Percentiles rank a stretch among this genome's conserved stretches.
phyloP scores from a whole-genome alignment of 2,113 vertebrate genomes.

The Equus przewalskii region DNA sequence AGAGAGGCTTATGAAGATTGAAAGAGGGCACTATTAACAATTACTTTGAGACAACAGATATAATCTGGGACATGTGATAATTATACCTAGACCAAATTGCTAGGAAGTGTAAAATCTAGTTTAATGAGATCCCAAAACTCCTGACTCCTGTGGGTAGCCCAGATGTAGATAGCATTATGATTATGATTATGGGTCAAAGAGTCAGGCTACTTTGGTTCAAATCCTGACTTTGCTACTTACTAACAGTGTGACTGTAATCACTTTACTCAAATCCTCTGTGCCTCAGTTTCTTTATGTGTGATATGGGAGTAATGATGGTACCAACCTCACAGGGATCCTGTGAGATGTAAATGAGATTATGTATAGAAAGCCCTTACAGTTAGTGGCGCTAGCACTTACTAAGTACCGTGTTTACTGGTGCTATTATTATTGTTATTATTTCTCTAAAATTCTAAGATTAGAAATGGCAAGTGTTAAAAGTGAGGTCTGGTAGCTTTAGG shows the following conservation, averaged over 20 bases:
- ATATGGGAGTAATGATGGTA: neutral
- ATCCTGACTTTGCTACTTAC: neutral
- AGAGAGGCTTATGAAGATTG: neutral
- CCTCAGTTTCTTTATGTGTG: neutral
- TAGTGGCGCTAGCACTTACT: neutral
- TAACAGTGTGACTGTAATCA: neutral
- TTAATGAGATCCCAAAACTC: neutral
- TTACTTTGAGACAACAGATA: neutral
- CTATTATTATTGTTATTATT: neutral
- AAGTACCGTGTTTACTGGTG: neutral
- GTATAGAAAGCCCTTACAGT: neutral
- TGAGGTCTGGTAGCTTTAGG: neutral
- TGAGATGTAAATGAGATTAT: neutral
- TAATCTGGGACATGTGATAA: neutral
- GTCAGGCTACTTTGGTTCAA: neutral
- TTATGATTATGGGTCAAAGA: neutral
- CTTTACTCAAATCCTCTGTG: neutral
- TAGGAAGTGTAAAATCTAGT: neutral
- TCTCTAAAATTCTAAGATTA: conserved; percentile 31
- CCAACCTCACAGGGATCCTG: neutral
- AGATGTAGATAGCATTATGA: neutral
- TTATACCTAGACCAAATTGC: neutral
- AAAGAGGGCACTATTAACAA: neutral
- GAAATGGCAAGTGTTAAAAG: conserved; percentile 38
- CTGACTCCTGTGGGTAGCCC: neutral